These are phyloP conservation scores for Thaumatotibia leucotreta DNA, from an alignment of 1,140 invertebrate species.

Conservation along the genomic window DNA sequence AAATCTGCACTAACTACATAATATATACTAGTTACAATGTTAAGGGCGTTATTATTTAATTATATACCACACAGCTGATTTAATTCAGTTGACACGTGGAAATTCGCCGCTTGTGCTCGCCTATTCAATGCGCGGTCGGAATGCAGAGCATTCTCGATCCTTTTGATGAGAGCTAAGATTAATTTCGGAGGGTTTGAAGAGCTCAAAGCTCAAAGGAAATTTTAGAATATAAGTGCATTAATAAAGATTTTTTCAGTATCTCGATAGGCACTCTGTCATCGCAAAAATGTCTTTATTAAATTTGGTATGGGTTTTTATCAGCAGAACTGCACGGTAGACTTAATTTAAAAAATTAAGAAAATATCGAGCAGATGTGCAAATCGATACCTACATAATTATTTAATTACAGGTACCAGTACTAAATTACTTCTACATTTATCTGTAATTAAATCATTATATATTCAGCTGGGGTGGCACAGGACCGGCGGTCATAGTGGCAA, in stretches of 20 bases:
- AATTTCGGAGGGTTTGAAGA: conserved; percentile 58
- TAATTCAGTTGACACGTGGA: conserved; percentile 55
- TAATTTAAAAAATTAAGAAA: conserved; percentile 55
- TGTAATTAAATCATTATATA: too few species aligned
- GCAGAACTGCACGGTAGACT: conserved; percentile 42
- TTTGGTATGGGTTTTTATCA: conserved; percentile 56
- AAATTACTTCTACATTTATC: too few species aligned
- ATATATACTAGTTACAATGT: neutral
- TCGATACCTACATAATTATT: too few species aligned
- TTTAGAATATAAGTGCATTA: conserved; percentile 74
- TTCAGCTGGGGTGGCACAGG: too few species aligned
- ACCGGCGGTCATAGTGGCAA: too few species aligned
- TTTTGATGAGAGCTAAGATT: conserved; percentile 71
- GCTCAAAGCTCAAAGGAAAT: conserved; percentile 70
- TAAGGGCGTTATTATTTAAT: conserved; percentile 37
- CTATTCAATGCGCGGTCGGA: conserved; percentile 51
- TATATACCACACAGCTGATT: conserved; percentile 39
- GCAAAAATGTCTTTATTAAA: conserved; percentile 67
- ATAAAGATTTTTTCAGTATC: conserved; percentile 60
- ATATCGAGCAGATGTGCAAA: too few species aligned
- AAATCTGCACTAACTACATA: too few species aligned
- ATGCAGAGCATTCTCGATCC: conserved; percentile 59
- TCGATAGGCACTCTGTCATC: conserved; percentile 53
- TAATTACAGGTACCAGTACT: too few species aligned
- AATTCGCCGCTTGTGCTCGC: conserved; percentile 37